A percentile compares a stretch with the other conserved stretches of the same genome.
phyloP scores from a whole-genome alignment of 2,888 invertebrate genomes.

The Rhamnusium bicolor region DNA sequence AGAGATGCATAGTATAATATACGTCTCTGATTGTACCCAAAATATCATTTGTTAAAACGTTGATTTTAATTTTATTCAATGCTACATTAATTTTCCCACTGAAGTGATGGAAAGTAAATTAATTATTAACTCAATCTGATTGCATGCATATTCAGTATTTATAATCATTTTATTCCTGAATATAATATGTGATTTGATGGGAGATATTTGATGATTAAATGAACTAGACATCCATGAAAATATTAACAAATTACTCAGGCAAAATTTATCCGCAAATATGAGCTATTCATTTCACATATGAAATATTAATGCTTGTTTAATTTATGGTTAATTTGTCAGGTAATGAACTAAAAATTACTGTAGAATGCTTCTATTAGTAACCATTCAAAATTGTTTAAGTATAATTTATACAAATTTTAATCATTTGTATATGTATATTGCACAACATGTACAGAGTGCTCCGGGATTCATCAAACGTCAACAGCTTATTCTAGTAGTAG shows the following conservation, averaged over 20 bases:
- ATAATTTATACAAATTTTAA: not conserved
- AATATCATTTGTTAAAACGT: not conserved
- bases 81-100: not conserved
- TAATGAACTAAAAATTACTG: slow-evolving; percentile 2
- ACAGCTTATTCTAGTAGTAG: too few species aligned
- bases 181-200: not conserved
- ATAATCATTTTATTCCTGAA: not conserved
- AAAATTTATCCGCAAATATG: not conserved
- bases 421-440: too few species aligned
- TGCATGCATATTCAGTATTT: not conserved
- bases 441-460: too few species aligned
- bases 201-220: not conserved
- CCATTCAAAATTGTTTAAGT: too few species aligned
- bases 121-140: not conserved
- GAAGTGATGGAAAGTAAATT: not conserved
- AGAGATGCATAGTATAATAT: too few species aligned
- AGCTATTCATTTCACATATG: not conserved
- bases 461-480: too few species aligned
- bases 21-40: too few species aligned
- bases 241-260: not conserved
- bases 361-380: not conserved
- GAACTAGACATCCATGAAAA: not conserved
- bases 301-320: not conserved
- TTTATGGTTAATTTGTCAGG: not conserved
- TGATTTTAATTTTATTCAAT: not conserved